These are phyloP conservation scores for Gorsachius goisagi DNA, from an alignment of 2,113 vertebrate genomes.

Conservation along the genomic window DNA sequence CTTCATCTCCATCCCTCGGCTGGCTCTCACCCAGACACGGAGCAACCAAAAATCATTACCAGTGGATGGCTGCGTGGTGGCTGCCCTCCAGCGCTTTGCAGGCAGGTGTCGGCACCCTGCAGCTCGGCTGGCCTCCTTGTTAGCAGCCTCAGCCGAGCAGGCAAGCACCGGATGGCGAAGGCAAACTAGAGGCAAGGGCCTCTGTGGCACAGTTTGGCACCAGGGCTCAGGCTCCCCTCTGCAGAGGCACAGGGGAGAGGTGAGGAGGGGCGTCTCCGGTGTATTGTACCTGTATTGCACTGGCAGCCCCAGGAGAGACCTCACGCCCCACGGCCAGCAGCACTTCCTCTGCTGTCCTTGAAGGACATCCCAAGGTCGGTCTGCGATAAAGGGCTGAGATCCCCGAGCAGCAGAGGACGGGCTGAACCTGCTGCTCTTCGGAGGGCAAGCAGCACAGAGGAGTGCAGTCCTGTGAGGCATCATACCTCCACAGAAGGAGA, in stretches of 20 bases:
- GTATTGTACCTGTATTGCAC: background rate
- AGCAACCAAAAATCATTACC: background rate
- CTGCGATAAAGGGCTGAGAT: background rate
- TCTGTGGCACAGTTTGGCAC: fast-evolving
- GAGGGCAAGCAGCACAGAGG: background rate
- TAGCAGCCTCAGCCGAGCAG: background rate
- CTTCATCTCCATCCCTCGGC: background rate
- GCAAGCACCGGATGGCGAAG: fast-evolving
- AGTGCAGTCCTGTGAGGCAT: fast-evolving
- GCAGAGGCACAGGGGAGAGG: background rate
- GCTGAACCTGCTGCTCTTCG: background rate
- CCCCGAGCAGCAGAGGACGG: background rate
- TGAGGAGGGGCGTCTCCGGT: background rate
- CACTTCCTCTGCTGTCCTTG: background rate
- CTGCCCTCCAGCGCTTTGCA: background rate
- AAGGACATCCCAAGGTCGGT: background rate
- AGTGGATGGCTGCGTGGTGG: background rate
- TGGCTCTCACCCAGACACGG: background rate
- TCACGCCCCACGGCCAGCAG: fast-evolving
- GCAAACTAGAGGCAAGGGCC: background rate
- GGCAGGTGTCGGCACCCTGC: fast-evolving
- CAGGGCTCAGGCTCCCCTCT: background rate
- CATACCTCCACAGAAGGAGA: background rate
- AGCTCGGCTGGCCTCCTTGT: background rate
- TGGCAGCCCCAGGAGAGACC: background rate